Conservation (phyloP, 2,888 invertebrate genomes). For the Myopa tessellatipennis region DNA sequence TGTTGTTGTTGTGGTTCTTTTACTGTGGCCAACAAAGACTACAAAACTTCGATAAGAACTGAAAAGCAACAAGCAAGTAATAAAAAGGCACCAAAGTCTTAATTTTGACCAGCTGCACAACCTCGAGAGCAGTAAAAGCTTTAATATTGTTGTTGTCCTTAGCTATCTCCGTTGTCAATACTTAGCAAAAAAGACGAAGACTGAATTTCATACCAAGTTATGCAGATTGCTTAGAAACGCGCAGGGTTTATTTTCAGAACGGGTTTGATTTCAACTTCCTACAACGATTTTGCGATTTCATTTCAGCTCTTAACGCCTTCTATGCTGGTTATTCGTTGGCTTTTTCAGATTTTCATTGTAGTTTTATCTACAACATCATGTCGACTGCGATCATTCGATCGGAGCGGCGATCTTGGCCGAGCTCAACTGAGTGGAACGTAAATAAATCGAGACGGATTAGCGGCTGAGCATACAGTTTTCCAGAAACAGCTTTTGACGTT, state of each 20-base stretch:
- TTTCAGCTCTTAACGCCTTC: constrained; percentile 12
- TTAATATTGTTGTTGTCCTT: not conserved
- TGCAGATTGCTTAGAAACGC: constrained; percentile 4
- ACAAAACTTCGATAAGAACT: too few species aligned
- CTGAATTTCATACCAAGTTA: not conserved
- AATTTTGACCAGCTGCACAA: not conserved
- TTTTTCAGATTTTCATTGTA: not conserved
- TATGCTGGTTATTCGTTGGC: not conserved
- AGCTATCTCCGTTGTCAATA: too few species aligned
- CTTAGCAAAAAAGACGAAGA: not conserved
- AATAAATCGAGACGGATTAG: constrained; percentile 7
- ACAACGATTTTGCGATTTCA: not conserved
- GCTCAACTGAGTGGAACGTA: constrained; percentile 23
- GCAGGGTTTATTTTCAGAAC: not conserved
- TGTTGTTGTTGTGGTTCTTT: too few species aligned
- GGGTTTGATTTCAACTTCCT: not conserved
- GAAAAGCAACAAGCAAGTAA: too few species aligned
- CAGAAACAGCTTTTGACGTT: not conserved
- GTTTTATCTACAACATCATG: too few species aligned
- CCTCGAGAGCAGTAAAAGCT: not conserved
- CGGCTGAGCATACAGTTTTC: not conserved
- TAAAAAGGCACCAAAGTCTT: not conserved
- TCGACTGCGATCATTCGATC: not conserved
- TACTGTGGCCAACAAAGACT: too few species aligned
- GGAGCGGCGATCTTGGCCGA: not conserved